These are phyloP conservation scores for Eristalis tenax DNA, from an alignment of 2,888 invertebrate genomes.

Conservation along the genomic window DNA sequence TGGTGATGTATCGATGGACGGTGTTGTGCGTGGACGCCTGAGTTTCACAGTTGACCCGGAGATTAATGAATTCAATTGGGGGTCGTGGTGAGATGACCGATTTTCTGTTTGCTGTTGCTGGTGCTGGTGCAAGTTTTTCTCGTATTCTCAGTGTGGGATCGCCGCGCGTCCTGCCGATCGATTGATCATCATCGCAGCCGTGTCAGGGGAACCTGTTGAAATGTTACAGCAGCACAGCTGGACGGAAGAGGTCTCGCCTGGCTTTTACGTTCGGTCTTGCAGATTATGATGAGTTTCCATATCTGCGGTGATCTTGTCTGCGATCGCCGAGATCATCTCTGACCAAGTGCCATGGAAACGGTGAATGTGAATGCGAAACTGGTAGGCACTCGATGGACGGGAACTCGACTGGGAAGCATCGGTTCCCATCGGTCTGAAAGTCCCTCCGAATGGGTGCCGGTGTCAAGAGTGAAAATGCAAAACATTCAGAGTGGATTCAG, in stretches of 20 bases:
- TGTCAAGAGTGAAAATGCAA: not conserved
- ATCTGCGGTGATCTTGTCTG: slow-evolving; percentile 3
- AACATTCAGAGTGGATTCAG: not conserved
- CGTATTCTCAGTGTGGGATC: slow-evolving; percentile 64
- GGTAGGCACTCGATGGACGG: not conserved
- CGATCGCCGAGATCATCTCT: slow-evolving; percentile 6
- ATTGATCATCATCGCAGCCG: slow-evolving; percentile 53
- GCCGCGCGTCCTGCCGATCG: slow-evolving; percentile 11
- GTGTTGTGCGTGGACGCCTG: slow-evolving; percentile 12
- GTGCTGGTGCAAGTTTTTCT: slow-evolving; percentile 49
- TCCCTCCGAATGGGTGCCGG: not conserved
- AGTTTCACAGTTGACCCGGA: slow-evolving; percentile 56
- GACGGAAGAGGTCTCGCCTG: not conserved
- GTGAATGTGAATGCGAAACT: not conserved
- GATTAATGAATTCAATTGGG: slow-evolving; percentile 69
- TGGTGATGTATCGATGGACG: slow-evolving; percentile 58
- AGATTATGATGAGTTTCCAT: slow-evolving; percentile 40
- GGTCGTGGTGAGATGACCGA: slow-evolving; percentile 69
- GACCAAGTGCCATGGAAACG: not conserved
- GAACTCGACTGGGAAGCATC: not conserved
- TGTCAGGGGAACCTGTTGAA: slow-evolving; percentile 45
- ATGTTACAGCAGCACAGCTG: not conserved
- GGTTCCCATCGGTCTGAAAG: not conserved
- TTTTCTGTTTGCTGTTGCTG: slow-evolving; percentile 44
- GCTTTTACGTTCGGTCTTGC: slow-evolving; percentile 31